A percentile compares a stretch with the other conserved stretches of the same genome.
Conservation (phyloP, 1,140 invertebrate species). For the Bicyclus anynana region DNA sequence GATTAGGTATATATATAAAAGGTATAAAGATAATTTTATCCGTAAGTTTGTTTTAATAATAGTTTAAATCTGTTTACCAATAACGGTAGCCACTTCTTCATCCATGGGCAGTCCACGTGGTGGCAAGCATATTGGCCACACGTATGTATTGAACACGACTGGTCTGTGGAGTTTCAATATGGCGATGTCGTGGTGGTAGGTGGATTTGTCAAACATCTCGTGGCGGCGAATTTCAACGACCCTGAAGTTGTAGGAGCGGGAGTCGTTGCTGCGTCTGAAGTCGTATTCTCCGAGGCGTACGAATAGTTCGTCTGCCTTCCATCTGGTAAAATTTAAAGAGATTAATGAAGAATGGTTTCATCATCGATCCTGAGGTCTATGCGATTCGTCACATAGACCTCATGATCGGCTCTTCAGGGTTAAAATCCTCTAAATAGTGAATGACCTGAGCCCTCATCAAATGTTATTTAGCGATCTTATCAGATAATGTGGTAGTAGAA, state of each 20-base stretch:
- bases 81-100: slow-evolving; percentile 83
- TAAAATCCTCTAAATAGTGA: too few relatives aligned
- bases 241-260: slow-evolving; percentile 80
- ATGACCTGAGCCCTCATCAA: too few relatives aligned
- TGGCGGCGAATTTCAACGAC: slow-evolving; percentile 82
- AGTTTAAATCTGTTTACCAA: slow-evolving; percentile 75
- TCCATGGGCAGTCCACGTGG: slow-evolving; percentile 79
- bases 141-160: slow-evolving; percentile 85
- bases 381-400: too few relatives aligned
- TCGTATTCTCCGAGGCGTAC: slow-evolving; percentile 91
- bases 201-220: slow-evolving; percentile 79
- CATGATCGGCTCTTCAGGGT: too few relatives aligned
- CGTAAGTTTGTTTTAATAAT: too few relatives aligned
- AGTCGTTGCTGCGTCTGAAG: slow-evolving; percentile 80
- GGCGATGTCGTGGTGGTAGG: slow-evolving; percentile 88
- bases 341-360: neutral
- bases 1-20: too few relatives aligned
- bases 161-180: slow-evolving; percentile 84
- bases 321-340: slow-evolving; percentile 62
- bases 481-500: too few relatives aligned
- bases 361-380: too few relatives aligned
- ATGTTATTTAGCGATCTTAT: too few relatives aligned
- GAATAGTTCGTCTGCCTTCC: slow-evolving; percentile 79
- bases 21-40: too few relatives aligned
- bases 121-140: slow-evolving; percentile 91